Conservation (phyloP, 2,888 invertebrate species). For the Erynnis tages region DNA sequence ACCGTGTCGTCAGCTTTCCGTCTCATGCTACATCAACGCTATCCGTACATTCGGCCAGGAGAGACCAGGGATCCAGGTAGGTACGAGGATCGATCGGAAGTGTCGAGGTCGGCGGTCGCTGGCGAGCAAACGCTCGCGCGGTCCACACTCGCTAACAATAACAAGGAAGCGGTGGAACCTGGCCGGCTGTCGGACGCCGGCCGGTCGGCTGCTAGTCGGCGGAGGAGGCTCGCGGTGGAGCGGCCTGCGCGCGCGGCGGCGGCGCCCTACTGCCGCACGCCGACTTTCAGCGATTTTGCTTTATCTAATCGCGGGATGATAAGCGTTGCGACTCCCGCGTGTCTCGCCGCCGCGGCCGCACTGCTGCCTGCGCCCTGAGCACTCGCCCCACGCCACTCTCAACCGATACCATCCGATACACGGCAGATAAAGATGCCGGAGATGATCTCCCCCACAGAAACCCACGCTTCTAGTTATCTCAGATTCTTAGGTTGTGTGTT, state of each 20-base stretch:
- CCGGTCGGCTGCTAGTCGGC: too few relatives aligned
- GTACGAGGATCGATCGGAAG: background rate
- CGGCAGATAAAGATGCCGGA: too few relatives aligned
- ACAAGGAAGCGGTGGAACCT: constrained; percentile 43
- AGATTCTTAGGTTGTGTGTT: too few relatives aligned
- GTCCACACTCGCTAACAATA: constrained; percentile 41
- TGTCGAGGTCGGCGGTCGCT: constrained; percentile 22
- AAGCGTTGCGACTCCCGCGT: constrained; percentile 42
- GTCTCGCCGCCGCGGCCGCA: constrained; percentile 36
- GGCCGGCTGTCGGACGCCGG: too few relatives aligned
- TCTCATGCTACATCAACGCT: too few relatives aligned
- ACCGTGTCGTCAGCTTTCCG: background rate
- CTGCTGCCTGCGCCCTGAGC: background rate
- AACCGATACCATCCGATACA: too few relatives aligned
- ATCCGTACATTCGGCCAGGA: too few relatives aligned
- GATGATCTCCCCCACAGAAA: too few relatives aligned
- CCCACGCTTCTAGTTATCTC: too few relatives aligned
- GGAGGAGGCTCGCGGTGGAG: too few relatives aligned
- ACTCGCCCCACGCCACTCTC: background rate
- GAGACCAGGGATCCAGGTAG: background rate
- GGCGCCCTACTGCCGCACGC: constrained; percentile 52
- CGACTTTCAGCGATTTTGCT: constrained; percentile 52
- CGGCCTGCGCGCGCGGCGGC: constrained; percentile 45
- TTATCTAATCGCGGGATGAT: constrained; percentile 71
- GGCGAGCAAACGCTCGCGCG: constrained; percentile 27